Base-by-base conservation (phyloP, 1,140 invertebrate genomes). In the Megathymus violae region DNA sequence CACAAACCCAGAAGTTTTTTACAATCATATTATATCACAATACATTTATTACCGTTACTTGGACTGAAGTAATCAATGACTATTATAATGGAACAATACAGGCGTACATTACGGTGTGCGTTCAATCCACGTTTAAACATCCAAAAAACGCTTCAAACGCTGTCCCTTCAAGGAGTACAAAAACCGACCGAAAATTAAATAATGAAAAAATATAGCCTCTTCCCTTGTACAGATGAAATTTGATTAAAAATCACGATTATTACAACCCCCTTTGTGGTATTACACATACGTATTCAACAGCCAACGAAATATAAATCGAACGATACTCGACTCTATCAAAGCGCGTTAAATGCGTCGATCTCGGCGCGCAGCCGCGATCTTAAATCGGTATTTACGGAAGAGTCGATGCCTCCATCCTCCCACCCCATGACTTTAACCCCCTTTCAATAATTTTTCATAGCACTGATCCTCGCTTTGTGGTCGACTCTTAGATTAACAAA, bases 201-300 rank as follows among this genome's bases (percentile, higher is more conserved):
- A 90, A 90, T 90, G 86, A 88, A 90, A 90, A 89, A 90, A 89
- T 90, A 89, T 85, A 87, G 84, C 78, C 84, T 84, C 83, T 83
- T 85, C 84, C 78, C 82, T 85, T 83, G 78, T 84, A 81, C 84
- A 83, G 84, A 86, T 85, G 85, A 90, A 89, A 90, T 89, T 90
- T 90, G 85, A 89, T 89, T 90, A 89, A 90, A 90, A 90, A 90
- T 90, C 88, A 90, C 88, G 86, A 90, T 90, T 89, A 90, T 90
- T 90, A 86, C 86, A 62, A 75, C 76, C 78, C 82, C 86, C 81
- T 74, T 79, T 78, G 68, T 74, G 76, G 69, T 78, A 79, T 76
- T 69, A 60, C 54, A 71, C 70, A 78, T 54, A 67, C 15, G 44
- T 59, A 69, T 64, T 59, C 43, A 5, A 16, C 16, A n/a, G 10